Conservation (phyloP, 2,797 vertebrate genomes). For the Rhadinocentrus ornatus region DNA sequence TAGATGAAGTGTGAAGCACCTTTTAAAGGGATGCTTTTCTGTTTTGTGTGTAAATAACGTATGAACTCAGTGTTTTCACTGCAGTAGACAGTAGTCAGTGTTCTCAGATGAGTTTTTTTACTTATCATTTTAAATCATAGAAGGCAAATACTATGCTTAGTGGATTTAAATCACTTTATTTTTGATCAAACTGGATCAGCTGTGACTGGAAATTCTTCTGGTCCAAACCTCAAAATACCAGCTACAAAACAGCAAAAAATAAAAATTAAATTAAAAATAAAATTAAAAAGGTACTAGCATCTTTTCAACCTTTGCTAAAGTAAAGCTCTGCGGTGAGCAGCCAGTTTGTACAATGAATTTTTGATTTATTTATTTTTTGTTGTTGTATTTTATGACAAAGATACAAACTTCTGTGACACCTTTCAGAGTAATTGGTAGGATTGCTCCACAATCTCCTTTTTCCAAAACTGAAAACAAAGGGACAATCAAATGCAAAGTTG, state of each 20-base stretch:
- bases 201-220: neutral
- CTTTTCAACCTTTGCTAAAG: neutral
- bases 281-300: neutral
- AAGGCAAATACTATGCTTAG: too few species aligned
- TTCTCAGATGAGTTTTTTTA: too few species aligned
- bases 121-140: too few species aligned
- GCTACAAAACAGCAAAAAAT: neutral
- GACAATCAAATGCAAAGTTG: too few species aligned
- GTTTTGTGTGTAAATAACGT: neutral
- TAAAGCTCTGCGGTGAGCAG: neutral
- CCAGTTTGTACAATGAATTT: neutral
- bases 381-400: neutral
- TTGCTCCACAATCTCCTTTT: neutral
- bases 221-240: neutral
- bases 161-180: too few species aligned
- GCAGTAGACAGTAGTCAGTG: neutral
- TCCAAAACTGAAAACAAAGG: neutral
- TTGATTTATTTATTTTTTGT: neutral
- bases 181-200: too few species aligned
- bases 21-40: neutral
- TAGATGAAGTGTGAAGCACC: neutral
- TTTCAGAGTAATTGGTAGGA: neutral
- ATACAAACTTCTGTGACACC: neutral
- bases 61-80: neutral
- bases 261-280: neutral